Conservation (phyloP, 2,113 vertebrate genomes). For the Chaetorhynchus papuensis region DNA sequence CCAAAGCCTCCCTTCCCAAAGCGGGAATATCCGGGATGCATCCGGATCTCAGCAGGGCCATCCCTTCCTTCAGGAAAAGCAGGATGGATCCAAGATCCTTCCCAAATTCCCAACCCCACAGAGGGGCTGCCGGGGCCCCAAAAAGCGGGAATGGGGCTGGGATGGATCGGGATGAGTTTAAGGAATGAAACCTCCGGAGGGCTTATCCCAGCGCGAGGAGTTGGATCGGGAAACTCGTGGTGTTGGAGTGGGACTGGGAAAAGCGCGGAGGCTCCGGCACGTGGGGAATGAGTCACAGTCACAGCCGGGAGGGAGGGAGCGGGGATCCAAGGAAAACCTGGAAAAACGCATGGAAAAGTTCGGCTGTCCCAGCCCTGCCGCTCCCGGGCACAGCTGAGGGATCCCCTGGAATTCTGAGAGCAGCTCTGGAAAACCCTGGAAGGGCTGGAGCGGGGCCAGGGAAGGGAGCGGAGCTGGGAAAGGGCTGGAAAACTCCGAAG, state of each 20-base stretch:
- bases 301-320: background rate
- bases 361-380: background rate
- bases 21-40: background rate
- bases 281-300: background rate
- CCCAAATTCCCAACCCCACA: too few relatives aligned
- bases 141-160: background rate
- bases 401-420: background rate
- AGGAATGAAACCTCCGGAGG: background rate
- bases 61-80: too few relatives aligned
- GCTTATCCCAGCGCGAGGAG: background rate
- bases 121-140: background rate
- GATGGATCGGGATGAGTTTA: background rate
- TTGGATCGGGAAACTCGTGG: background rate
- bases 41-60: too few relatives aligned
- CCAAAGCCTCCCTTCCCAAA: background rate
- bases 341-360: background rate
- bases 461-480: too few relatives aligned
- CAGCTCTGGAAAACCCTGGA: too few relatives aligned
- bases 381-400: background rate
- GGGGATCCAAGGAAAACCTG: background rate
- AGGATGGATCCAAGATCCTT: background rate
- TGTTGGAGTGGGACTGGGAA: background rate
- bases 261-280: background rate
- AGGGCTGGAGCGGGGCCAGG: too few relatives aligned
- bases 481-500: too few relatives aligned